Base-by-base conservation (phyloP, 2,797 vertebrate species). In the Apogon talboti region DNA sequence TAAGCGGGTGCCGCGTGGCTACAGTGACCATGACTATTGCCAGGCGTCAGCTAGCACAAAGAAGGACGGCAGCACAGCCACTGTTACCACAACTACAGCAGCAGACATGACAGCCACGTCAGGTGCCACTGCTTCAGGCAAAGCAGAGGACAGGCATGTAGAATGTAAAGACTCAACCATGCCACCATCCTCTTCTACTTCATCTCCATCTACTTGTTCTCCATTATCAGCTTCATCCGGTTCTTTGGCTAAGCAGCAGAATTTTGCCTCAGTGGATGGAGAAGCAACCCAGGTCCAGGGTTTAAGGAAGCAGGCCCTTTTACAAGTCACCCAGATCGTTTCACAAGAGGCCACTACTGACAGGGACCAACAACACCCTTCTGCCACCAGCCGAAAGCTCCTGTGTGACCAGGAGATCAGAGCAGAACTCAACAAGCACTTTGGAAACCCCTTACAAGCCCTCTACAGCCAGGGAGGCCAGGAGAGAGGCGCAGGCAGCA, bases 11-110 rank as follows among this genome's bases (percentile, higher is more conserved):
- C 91, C 95, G 74, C 94, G 95, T 75, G 92, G 96, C 86, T 95
- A 97, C 94, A 95, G 97, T 75, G 98, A 99, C 93, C 98, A 99
- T 83, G 98, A 99, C 92, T 99, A 99, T 91, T 99, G 97, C 93
- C 98, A 99, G 91, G 96, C 94, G 60, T 84, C 94, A 77, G 95
- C 95, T 81, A 92, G 94, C 91, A 90, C 94, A 83, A 98, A 96
- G 92, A 95, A 93, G 40, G 94, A 95, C 87, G 87, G 94, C 74
- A 45, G 83, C 79, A 60, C 76, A 64, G 95, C 86, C 94, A 92
- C 92, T 93, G 95, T 88, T 95, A 95, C 93, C 95, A 93, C 87
- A 95, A 96, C 91, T 94, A 94, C 89, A 95, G 94, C 94, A 87
- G 94, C 91, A 67, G 81, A 94, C 86, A 94, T 94, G 90, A 94